Percentiles rank a stretch among this genome's conserved stretches.
Conservation (phyloP, 1,140 invertebrate genomes). For the Zaprionus camerounensis region DNA sequence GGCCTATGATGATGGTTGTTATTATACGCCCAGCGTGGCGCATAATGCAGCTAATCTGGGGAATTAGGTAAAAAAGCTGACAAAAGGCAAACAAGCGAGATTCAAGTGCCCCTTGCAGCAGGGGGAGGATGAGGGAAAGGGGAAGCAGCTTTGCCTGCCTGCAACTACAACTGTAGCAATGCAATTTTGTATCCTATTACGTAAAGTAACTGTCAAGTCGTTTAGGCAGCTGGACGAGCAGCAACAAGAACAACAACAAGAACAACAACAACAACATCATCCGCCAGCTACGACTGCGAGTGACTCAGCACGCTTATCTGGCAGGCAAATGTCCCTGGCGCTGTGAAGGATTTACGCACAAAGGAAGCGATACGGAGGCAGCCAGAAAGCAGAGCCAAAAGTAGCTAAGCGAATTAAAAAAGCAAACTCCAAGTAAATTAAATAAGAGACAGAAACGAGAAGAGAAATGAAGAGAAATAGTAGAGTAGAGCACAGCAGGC, state of each 20-base stretch:
- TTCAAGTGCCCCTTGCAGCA: conserved; percentile 42
- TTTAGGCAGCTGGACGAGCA: conserved; percentile 49
- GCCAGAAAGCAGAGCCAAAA: conserved; percentile 53
- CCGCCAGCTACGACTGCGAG: conserved; percentile 35
- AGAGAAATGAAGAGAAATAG: conserved; percentile 12
- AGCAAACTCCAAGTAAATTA: conserved; percentile 81
- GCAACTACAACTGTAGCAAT: conserved; percentile 50
- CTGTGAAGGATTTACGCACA: conserved; percentile 73
- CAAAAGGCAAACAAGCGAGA: conserved; percentile 69
- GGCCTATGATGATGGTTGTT: conserved; percentile 44
- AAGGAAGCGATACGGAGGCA: conserved; percentile 53
- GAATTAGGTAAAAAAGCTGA: conserved; percentile 77
- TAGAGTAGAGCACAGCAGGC: conserved; percentile 26
- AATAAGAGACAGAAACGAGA: conserved; percentile 52
- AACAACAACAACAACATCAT: not conserved
- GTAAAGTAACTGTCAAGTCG: conserved; percentile 68
- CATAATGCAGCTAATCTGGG: conserved; percentile 80
- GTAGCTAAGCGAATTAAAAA: conserved; percentile 82
- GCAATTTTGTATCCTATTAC: conserved; percentile 79
- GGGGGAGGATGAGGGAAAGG: not conserved
- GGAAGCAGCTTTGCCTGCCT: not conserved
- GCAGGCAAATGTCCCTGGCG: conserved; percentile 64
- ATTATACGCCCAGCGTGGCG: conserved; percentile 75
- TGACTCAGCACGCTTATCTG: conserved; percentile 65
- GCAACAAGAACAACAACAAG: not conserved